Conservation (phyloP, 2,797 vertebrate species). For the Etheostoma nigrum region DNA sequence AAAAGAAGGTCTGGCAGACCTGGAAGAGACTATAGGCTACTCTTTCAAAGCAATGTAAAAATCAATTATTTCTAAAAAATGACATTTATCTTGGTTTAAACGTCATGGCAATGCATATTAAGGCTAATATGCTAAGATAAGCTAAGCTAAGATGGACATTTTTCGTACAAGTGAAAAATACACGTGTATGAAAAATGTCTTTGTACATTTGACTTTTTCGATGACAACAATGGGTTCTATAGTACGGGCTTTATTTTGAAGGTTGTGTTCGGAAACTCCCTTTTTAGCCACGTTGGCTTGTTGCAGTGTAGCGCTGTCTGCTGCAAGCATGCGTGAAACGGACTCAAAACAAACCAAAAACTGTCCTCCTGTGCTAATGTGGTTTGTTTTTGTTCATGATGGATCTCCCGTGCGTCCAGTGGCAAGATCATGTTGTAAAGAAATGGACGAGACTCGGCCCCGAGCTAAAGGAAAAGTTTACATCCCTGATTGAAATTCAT, state of each 20-base stretch:
- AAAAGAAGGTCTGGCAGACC: too few species aligned
- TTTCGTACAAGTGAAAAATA: too few species aligned
- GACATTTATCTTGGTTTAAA: too few species aligned
- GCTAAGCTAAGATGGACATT: too few species aligned
- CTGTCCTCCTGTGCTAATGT: not conserved
- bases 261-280: rapidly evolving
- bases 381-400: slow-evolving; percentile 51
- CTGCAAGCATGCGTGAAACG: not conserved
- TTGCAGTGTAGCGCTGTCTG: rapidly evolving
- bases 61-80: too few species aligned
- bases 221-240: too few species aligned
- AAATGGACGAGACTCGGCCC: slow-evolving; percentile 78
- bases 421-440: slow-evolving; percentile 79
- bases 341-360: slow-evolving; percentile 29
- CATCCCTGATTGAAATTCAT: slow-evolving; percentile 70
- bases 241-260: slow-evolving; percentile 49
- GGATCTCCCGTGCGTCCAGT: slow-evolving; percentile 80
- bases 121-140: too few species aligned
- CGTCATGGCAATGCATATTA: too few species aligned
- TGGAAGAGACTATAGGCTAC: too few species aligned
- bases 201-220: too few species aligned
- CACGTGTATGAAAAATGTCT: too few species aligned
- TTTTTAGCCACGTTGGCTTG: rapidly evolving
- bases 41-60: too few species aligned
- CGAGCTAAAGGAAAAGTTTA: slow-evolving; percentile 63